Evolutionary conservation across 2,888 invertebrate species (phyloP).

Genomic region (Dioctria linearis): DNA sequence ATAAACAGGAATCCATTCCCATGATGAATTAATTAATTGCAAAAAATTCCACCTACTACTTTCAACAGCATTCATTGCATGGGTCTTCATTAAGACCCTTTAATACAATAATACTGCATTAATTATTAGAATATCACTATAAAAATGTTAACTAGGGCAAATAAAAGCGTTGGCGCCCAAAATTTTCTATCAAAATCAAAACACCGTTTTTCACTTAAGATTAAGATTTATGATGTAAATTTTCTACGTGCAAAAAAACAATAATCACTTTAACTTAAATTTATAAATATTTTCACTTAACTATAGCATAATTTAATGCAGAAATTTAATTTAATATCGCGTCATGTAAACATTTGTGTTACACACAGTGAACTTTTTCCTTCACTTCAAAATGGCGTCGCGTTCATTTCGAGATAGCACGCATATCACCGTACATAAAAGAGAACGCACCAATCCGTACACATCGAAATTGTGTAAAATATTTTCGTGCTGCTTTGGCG

Average conservation of each 20-base stretch:
- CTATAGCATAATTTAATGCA: slow-evolving; percentile 9
- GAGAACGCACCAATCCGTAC: neutral
- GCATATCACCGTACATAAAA: neutral
- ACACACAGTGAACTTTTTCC: slow-evolving; percentile 53
- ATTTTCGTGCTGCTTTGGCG: slow-evolving; percentile 28
- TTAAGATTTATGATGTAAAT: too few relatives aligned
- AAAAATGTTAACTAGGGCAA: slow-evolving; percentile 15
- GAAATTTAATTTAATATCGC: slow-evolving; percentile 18
- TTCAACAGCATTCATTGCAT: slow-evolving; percentile 18
- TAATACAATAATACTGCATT: neutral
- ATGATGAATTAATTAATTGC: neutral
- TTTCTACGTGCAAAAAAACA: neutral
- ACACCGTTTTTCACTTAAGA: too few relatives aligned
- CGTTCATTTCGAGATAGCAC: slow-evolving; percentile 47
- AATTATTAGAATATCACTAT: neutral
- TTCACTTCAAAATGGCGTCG: slow-evolving; percentile 57
- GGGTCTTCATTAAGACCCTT: slow-evolving; percentile 34
- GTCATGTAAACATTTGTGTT: slow-evolving; percentile 41
- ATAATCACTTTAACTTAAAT: slow-evolving; percentile 3
- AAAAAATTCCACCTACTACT: neutral
- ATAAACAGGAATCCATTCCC: slow-evolving; percentile 8
- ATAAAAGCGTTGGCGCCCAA: slow-evolving; percentile 44
- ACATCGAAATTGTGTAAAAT: neutral
- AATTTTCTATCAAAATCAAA: neutral
- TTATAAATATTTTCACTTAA: slow-evolving; percentile 16